Evolutionary conservation across 2,797 vertebrate species (phyloP), one percentile per base, ranked within the genome.

Genomic region (Paedocypris micromegethes): DNA sequence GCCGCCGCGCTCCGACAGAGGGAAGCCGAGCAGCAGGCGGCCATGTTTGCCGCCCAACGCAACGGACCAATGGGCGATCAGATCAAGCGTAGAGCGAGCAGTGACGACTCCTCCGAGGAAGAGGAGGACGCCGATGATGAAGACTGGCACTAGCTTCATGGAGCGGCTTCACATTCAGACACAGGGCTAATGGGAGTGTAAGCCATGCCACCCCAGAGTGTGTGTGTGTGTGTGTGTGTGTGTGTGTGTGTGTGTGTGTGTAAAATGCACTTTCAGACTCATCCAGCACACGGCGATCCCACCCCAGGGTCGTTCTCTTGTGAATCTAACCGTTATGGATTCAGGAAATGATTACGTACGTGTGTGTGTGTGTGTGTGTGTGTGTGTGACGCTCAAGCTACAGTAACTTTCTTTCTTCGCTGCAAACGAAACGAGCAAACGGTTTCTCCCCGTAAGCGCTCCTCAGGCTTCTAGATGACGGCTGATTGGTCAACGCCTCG

Each of bases 1-100:
- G 95, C 94, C 0, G 94, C 94, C 0, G 94, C 95, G 0, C 87
- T 93, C 78, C 86, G 85, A 8, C 92, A 89, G 79, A 89, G 83
- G 5, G 92, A 96, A 79, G 92, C 85, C 0, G 94, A 94, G 75
- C 92, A 89, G 0, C 89, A 82, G 0, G 92, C 81, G 0, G 82
- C 87, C 0, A 41, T 86, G 0, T 58, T 88, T 4, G 88, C 89
- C 0, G 88, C 88, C 0, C 85, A 49, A 62, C 89, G 85, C 61
- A 91, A 82, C 59, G 87, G 86, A 6, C 87, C 6, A 4, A 85
- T 73, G 23, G 83, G 81, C 0, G 72, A 82, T 37, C 86, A 77
- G 67, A 78, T 9, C 6, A 76, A 72, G 45, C 83, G 74, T 4
- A 81, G 84, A 54, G 88, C 90, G 83, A 92, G 91, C 78, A 91